Evolutionary conservation across 2,888 invertebrate genomes (phyloP), one percentile per base, ranked within the genome.

Genomic region (Heliconius ismenius): DNA sequence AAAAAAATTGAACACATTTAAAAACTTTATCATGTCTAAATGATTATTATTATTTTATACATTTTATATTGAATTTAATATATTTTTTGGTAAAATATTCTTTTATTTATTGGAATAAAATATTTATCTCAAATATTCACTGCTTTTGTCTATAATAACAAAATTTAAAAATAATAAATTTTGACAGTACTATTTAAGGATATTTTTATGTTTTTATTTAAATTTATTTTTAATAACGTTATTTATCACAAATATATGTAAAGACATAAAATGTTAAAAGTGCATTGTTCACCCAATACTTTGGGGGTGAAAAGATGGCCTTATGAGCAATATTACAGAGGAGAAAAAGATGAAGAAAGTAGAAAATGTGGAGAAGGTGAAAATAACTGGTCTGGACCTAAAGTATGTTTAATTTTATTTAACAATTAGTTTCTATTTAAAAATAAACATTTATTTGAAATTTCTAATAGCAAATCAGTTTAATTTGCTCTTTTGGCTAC

Each of bases 261-360:
- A 39, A 21, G 7, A 74, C 9, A 36, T 68, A 43, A 72, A 68
- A 78, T 80, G 68, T 49, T 73, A 36, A 75, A 62, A 24, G 68
- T n/a, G 1, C 28, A 63, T 60, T 79, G 74, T 75, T 62, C 74
- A 10, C 62, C n/a, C 28, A 28, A 36, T 28, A 78, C 76, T 60
- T 49, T 86, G 74, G 79, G 81, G 24, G 73, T 86, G 0, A 88
- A 87, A 73, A 80, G 69, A 18, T 90, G 89, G 88, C 82, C 83
- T 0, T 91, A 91, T 76, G 69, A 84, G 3, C 87, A 93, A 79
- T 91, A 91, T 81, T 93, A 91, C 68, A n/a, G 83, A 2, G 93
- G 93, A n/a, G 84, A 90, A 6, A 87, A 81, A 80, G 92, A 92
- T 81, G 76, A 85, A 4, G 85, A 89, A 24, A 77, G 83, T 0